These are phyloP conservation scores for Sminthopsis crassicaudata DNA, from an alignment of 2,113 vertebrate genomes.

Conservation along the genomic window DNA sequence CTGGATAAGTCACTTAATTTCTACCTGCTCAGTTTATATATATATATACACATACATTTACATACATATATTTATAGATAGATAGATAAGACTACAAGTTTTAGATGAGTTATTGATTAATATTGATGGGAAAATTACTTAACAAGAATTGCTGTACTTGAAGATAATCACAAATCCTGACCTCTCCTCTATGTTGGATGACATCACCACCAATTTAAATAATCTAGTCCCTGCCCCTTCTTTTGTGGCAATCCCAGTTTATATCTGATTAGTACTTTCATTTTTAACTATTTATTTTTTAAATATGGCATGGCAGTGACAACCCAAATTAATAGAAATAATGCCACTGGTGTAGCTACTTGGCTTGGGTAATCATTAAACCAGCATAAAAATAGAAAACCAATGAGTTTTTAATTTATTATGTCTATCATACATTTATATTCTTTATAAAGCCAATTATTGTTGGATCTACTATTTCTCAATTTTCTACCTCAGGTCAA, in stretches of 20 bases:
- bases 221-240: conserved; percentile 70
- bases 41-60: too few relatives aligned
- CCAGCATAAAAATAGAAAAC: conserved; percentile 59
- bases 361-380: conserved; percentile 68
- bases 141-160: background rate
- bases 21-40: background rate
- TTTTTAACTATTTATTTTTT: conserved; percentile 77
- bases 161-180: background rate
- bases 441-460: conserved; percentile 75
- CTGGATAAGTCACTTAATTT: background rate
- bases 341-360: conserved; percentile 35
- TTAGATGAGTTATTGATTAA: background rate
- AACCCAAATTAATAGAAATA: conserved; percentile 66
- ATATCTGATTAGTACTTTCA: conserved; percentile 70
- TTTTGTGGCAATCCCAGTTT: conserved; percentile 69
- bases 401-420: conserved; percentile 75
- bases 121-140: background rate
- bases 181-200: background rate
- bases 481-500: conserved; percentile 75
- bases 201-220: conserved; percentile 74
- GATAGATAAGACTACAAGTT: background rate
- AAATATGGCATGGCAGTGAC: conserved; percentile 57
- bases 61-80: too few relatives aligned
- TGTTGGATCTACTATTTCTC: conserved; percentile 70
- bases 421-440: conserved; percentile 50